phyloP scores from a whole-genome alignment of 2,797 vertebrate genomes.

The Schizopygopsis malacanthus region DNA sequence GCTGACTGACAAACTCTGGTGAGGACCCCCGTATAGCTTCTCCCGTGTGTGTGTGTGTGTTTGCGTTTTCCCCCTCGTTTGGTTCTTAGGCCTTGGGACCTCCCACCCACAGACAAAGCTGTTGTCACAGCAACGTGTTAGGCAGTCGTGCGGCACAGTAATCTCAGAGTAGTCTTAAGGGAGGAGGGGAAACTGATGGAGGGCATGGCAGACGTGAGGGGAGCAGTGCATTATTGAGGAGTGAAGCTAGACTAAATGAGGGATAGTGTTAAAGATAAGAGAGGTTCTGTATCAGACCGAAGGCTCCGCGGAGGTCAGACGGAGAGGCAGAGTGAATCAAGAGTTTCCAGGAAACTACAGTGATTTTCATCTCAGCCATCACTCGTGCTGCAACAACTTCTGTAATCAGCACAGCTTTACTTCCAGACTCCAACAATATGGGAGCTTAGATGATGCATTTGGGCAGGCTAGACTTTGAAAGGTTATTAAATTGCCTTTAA shows the following conservation, averaged over 20 bases:
- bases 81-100: slow-evolving; percentile 56
- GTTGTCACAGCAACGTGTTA: slow-evolving; percentile 68
- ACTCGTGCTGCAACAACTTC: slow-evolving; percentile 1
- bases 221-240: slow-evolving; percentile 27
- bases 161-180: slow-evolving; percentile 50
- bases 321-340: not conserved
- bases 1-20: slow-evolving; percentile 18
- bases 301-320: slow-evolving; percentile 20
- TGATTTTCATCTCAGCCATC: slow-evolving; percentile 22
- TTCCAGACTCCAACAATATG: slow-evolving; percentile 1
- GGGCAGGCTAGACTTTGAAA: not conserved
- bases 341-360: slow-evolving; percentile 3
- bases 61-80: slow-evolving; percentile 27
- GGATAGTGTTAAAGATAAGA: slow-evolving; percentile 62
- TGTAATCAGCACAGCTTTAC: slow-evolving; percentile 11
- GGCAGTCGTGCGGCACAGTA: slow-evolving; percentile 54
- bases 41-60: slow-evolving; percentile 11
- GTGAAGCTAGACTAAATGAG: slow-evolving; percentile 46
- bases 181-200: slow-evolving; percentile 18
- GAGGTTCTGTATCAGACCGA: slow-evolving; percentile 34
- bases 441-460: not conserved
- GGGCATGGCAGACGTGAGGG: slow-evolving; percentile 11
- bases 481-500: not conserved
- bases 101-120: slow-evolving; percentile 65
- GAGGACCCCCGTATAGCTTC: slow-evolving; percentile 15